Base-by-base conservation (phyloP, 2,888 invertebrate genomes). In the Chloroclysta siterata region DNA sequence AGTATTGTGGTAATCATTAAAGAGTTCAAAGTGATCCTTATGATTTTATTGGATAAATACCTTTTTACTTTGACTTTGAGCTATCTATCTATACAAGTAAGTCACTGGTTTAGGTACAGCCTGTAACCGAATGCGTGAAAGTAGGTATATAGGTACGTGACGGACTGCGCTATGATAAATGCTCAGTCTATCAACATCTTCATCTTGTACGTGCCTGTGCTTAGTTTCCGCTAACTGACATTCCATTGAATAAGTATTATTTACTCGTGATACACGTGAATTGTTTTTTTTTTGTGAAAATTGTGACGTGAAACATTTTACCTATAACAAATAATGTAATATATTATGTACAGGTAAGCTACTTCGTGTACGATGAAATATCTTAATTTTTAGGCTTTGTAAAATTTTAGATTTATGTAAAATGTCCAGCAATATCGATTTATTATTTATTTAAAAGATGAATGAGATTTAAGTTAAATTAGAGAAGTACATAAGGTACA, bases 161-260 rank as follows among this genome's bases (percentile, higher is more conserved):
- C 17, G 17, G 53, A 53, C 56, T 28, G 46, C 6, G 48, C 28
- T n/a, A 14, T n/a, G 39, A 17, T 56, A 41, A 50, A 47, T 55
- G 48, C 28, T 48, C 56, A 50, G 48, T 56, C 39, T 48, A 48
- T 41, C 56, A 28, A 50, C 29, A 22, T 56, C 48, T 48, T 41
- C 56, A 56, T 56, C 48, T 56, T n/a, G 56, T 56, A 56, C 56
- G 56, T 56, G 56, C 39, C 56, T 41, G 33, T n/a, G n/a, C 36
- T 22, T 33, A 14, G 56, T 56, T 56, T 56, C 48, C 56, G 56
- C 48, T 50, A 36, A 47, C 39, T 14, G 14, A 11, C 56, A 56
- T 56, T 56, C 56, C 56, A 56, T 56, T 39, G 39, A 56, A 56
- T 14, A 48, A 56, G 48, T 48, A 28, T 11, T 56, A 48, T 29